Percentiles rank a stretch among this genome's conserved stretches.
phyloP scores from a whole-genome alignment of 2,113 vertebrate genomes.

The Tylochromis polylepis region DNA sequence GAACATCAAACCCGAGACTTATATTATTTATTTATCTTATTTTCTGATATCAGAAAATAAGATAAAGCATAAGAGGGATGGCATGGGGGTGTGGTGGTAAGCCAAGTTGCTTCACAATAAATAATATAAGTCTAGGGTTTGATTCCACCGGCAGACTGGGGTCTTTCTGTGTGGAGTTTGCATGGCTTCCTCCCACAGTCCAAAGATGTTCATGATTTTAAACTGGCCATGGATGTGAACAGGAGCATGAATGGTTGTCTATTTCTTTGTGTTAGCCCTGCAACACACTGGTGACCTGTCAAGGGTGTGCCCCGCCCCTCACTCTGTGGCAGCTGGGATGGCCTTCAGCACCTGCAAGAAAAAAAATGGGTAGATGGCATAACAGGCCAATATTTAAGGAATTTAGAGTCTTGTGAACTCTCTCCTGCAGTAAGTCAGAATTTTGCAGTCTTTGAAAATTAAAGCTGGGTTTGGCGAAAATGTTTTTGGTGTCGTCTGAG shows the following conservation, averaged over 20 bases:
- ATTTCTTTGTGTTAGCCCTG: no score
- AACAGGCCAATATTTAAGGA: neutral
- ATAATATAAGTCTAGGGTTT: neutral
- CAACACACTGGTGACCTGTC: neutral
- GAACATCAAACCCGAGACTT: no score
- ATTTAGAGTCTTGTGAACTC: neutral
- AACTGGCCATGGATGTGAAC: no score
- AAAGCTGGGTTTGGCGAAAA: neutral
- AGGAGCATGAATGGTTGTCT: no score
- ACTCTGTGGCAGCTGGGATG: neutral
- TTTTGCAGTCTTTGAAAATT: neutral
- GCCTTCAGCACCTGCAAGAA: neutral
- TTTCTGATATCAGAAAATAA: neutral
- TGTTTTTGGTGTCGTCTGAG: neutral
- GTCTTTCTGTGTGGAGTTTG: neutral
- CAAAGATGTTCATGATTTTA: neutral
- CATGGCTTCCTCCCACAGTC: neutral
- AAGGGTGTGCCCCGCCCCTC: neutral
- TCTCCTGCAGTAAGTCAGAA: neutral
- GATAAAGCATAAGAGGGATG: neutral
- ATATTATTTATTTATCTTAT: no score
- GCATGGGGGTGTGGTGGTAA: neutral
- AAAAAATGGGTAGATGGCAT: accelerated
- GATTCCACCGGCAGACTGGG: no score
- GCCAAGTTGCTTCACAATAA: neutral